Evolutionary conservation across 1,140 invertebrate genomes (phyloP).

Genomic region (Macrocentrus cingulum): DNA sequence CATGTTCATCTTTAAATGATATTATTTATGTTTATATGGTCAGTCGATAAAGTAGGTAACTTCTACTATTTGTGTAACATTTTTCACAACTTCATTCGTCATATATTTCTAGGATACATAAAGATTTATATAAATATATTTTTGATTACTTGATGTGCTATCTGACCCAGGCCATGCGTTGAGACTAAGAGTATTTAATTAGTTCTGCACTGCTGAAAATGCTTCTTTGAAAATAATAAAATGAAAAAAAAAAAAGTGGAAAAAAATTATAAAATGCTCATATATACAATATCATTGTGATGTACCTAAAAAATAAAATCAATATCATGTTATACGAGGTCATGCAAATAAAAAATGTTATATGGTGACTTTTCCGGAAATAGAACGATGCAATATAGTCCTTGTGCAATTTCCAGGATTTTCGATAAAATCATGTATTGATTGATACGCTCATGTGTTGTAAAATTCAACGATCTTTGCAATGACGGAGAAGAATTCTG

Average conservation of each 20-base stretch:
- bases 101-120: no score
- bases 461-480: not conserved
- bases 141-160: slow-evolving; percentile 45
- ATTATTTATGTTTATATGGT: no score
- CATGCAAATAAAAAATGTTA: not conserved
- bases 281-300: not conserved
- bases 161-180: slow-evolving; percentile 44
- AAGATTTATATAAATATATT: no score
- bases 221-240: slow-evolving; percentile 31
- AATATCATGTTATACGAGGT: not conserved
- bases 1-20: no score
- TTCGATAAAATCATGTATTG: not conserved
- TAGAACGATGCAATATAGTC: not conserved
- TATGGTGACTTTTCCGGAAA: not conserved
- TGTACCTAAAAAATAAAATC: not conserved
- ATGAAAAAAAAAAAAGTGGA: slow-evolving; percentile 4
- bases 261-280: not conserved
- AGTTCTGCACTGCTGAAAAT: slow-evolving; percentile 37
- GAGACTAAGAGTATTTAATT: slow-evolving; percentile 37
- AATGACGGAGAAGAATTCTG: not conserved
- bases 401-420: not conserved
- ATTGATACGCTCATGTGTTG: not conserved
- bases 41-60: no score
- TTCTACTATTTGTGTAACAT: no score
- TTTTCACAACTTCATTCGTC: no score